Base-by-base conservation (phyloP, 1,140 invertebrate species). In the Drosophila ambigua region DNA sequence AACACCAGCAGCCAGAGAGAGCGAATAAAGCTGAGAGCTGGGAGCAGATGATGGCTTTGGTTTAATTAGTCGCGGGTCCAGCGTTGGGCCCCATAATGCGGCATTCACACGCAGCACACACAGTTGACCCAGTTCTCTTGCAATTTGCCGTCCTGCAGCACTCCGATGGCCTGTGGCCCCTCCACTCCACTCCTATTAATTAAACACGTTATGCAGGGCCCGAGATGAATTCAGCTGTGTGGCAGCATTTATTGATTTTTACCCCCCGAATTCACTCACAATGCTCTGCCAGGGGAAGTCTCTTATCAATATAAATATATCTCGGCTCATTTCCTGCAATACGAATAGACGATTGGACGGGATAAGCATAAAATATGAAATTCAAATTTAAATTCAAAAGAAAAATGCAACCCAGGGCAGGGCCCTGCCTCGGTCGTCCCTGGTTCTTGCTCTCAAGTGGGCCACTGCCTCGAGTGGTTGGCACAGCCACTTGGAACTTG, bases 161-260 rank as follows among this genome's bases (percentile, higher is more conserved):
- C 46, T 26, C 48, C 31, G 39, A 28, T 15, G 53, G 28, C n/a
- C 43, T 48, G 16, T 48, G 41, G n/a, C 43, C 57, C 20, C 13
- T 43, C 43, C 23, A 24, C 41, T 41, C 24, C 49, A 16, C 28
- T 39, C 50, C 59, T 64, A 74, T 77, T 85, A 84, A 84, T 85
- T 84, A 80, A 85, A 80, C 64, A 85, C 77, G 79, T 85, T 80
- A 73, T 77, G 80, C n/a, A n/a, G n/a, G 23, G 16, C 31, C 50
- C 11, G 23, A 6, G 57, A 28, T 35, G 55, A n/a, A 48, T 11
- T 23, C 43, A 43, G 54, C 35, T 55, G 53, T 55, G 44, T 44
- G 44, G 54, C 54, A 11, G 35, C 35, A 39, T 39, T 65, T 74
- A 74, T 74, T 41, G 72, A 64, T 74, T 52, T 72, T 11, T 13